Conservation (phyloP, 2,113 vertebrate genomes). For the Oreocharis arfaki region DNA sequence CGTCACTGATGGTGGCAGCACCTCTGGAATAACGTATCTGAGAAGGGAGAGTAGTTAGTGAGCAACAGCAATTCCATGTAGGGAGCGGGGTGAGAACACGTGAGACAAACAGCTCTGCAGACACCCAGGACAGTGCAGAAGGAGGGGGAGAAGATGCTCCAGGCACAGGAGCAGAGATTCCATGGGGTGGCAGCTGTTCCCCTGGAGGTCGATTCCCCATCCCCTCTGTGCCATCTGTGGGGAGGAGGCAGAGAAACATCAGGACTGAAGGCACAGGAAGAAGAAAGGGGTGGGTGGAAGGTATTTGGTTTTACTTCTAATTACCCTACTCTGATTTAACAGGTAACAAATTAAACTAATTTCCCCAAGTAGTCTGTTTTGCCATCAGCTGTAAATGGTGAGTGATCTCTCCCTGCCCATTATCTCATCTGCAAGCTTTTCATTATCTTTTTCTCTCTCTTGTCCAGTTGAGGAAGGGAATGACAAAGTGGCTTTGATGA, state of each 20-base stretch:
- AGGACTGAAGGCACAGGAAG: neutral
- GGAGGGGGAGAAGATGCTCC: neutral
- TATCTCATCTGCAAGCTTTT: fast-evolving
- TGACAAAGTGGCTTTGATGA: neutral
- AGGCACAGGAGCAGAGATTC: neutral
- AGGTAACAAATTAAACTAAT: neutral
- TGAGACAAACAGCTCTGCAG: neutral
- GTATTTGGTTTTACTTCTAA: neutral
- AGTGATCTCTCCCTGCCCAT: neutral
- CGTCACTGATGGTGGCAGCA: neutral
- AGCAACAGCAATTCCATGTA: neutral
- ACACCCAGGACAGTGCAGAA: too few species aligned
- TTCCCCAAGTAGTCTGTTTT: neutral
- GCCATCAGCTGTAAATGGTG: fast-evolving
- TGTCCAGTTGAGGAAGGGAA: neutral
- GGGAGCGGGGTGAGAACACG: neutral
- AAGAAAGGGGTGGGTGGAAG: neutral
- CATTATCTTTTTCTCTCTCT: neutral
- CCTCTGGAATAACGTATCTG: neutral
- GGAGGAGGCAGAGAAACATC: neutral
- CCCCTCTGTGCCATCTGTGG: fast-evolving
- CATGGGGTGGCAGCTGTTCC: neutral
- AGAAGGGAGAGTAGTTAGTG: neutral
- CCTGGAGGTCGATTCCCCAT: neutral
- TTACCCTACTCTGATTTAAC: neutral